Evolutionary conservation across 1,140 invertebrate species (phyloP), one percentile per base, ranked within the genome.

Genomic region (Leptopilina clavipes): DNA sequence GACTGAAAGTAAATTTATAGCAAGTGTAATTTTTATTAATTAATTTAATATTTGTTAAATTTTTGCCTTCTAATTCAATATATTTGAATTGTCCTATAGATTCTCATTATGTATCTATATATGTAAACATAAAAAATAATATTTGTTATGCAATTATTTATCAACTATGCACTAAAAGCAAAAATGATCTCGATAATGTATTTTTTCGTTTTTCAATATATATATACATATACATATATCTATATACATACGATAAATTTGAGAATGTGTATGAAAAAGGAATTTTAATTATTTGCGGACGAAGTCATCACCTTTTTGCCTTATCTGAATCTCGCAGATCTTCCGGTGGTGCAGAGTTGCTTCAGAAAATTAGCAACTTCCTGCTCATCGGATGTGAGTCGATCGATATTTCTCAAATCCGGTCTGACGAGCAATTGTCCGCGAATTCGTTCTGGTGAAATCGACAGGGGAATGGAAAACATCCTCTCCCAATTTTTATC

Each of bases 281-380:
- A 40, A 37, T 22, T 73, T 71, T 71, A 52, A 54, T 48, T 54
- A 12, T 75, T 75, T 70, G n/a, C 44, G 44, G n/a, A 70, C 48
- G 22, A 54, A 8, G n/a, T 37, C 45, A 48, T 70, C 9, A 37
- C 40, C 12, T 22, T 19, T 22, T 74, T 65, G 6, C 25, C 44
- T 25, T 65, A 65, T 65, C 22, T 65, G 59, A 65, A 44, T 17
- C 70, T 59, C 1, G 70, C 43, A 19, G 76, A 22, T 19, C 18
- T 22, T 18, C 79, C 79, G 40, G 73, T 74, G 8, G 79, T 80
- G 59, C 83, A 84, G 1, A 86, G 25, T 22, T 81, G 75, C 72
- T 86, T 86, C 10, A 86, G 31, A 10, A 81, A 81, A 10, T 77
- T 75, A 10, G 82, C 83, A 9, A 83, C 81, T 59, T 86, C 82